phyloP scores from a whole-genome alignment of 37 sponge, comb jelly and placozoan genomes.

The Aplysina aerophoba region DNA sequence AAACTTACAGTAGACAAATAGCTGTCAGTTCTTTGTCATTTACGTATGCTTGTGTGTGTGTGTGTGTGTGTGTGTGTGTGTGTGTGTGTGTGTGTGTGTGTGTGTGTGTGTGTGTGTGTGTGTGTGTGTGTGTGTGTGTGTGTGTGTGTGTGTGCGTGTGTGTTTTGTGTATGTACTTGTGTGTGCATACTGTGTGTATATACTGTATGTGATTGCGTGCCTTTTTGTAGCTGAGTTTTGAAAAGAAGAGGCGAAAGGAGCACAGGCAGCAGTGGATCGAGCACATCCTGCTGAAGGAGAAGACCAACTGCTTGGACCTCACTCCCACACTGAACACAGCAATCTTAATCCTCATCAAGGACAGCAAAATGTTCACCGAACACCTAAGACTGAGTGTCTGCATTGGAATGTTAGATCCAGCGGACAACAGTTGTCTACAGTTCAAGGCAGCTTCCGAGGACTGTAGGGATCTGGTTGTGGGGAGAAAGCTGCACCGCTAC shows the following conservation, averaged over 20 bases:
- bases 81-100: neutral
- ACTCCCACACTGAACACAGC: slow-evolving; percentile 36
- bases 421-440: neutral
- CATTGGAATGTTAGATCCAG: slow-evolving; percentile 46
- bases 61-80: slow-evolving; percentile 5
- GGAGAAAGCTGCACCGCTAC: slow-evolving; percentile 42
- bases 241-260: slow-evolving; percentile 49
- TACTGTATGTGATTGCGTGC: neutral
- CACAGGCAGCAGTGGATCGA: slow-evolving; percentile 44
- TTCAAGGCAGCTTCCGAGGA: slow-evolving; percentile 59
- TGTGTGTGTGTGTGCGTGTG: too few relatives aligned
- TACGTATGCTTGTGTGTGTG: neutral
- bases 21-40: neutral
- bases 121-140: too few relatives aligned
- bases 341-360: slow-evolving; percentile 52
- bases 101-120: slow-evolving; percentile 9
- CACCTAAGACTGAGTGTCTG: slow-evolving; percentile 37
- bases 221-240: slow-evolving; percentile 50
- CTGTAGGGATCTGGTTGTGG: slow-evolving; percentile 40
- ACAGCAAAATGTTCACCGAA: slow-evolving; percentile 56
- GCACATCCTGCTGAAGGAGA: slow-evolving; percentile 34
- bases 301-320: slow-evolving; percentile 51
- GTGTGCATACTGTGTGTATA: too few relatives aligned
- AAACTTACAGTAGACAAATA: neutral
- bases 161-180: neutral